Base-by-base conservation (phyloP, 2,888 invertebrate species). In the Aphidoletes aphidimyza region DNA sequence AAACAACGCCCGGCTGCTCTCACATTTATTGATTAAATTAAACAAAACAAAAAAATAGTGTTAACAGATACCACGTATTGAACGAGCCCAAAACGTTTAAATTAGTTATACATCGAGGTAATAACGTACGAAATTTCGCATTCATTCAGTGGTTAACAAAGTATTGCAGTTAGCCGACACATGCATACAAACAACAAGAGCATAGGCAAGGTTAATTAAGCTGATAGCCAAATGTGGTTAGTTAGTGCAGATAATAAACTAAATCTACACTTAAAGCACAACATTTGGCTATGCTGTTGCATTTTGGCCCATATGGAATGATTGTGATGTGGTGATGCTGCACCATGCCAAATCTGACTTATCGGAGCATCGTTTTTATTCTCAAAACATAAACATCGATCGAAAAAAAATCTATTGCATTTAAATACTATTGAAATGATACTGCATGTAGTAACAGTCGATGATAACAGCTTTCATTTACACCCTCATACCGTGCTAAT, bases 321-420 rank as follows among this genome's bases (percentile, higher is more conserved):
- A n/a, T n/a, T n/a, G n/a, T n/a, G n/a, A n/a, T n/a, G n/a, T n/a
- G n/a, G 69, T 69, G 69, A 69, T 30, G n/a, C 69, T 30, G 30
- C 69, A 69, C n/a, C 54, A 26, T 69, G 34, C 69, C 69, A 69
- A 69, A 69, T 69, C 69, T 69, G 30, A 26, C 30, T 69, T 69
- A 69, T 1, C 69, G 19, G 14, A 30, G 30, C 69, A 69, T 69
- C 69, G 69, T 30, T 69, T 69, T 69, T 69, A 69, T 69, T 69
- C 30, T 69, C 14, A 69, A 69, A 69, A 69, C 69, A 69, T 69
- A 69, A 69, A 69, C 30, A 30, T 69, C 69, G 69, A 69, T 69
- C 30, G 26, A 69, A 30, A 69, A 69, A 69, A 54, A 69, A 69
- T 69, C 26, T 69, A 69, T 30, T 30, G n/a, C n/a, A 69, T 69